Evolutionary conservation across 2,113 vertebrate genomes (phyloP), one percentile per base, ranked within the genome.

Genomic region (Physeter macrocephalus): DNA sequence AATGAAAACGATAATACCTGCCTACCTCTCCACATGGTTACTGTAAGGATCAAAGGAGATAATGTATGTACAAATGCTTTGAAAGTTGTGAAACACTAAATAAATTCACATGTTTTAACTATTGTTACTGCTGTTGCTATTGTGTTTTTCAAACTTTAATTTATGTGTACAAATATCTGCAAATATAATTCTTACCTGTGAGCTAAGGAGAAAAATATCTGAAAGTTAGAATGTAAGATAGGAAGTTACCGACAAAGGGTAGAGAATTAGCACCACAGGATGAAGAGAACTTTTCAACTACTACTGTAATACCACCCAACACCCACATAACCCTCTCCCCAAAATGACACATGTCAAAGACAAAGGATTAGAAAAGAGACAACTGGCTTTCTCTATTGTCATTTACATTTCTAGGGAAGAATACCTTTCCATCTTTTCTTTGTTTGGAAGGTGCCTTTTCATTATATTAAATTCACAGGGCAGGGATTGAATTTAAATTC

Each of bases 271-370:
- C 15, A 72, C 69, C 64, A 23, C 1, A 43, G 77, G 54, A 71
- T 36, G 46, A 93, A 87, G 20, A 72, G 57, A 78, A 80, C 46
- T 95, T 94, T 96, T 95, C 34, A 92, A 62, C 25, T 74, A 41
- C 20, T 69, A 29, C 25, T n/a, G 4, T 88, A 29, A 85, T 18
- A 74, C 39, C 80, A 57, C 49, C 20, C 61, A 81, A 52, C 85
- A 91, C 64, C 64, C 80, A 92, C 75, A 78, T 25, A 86, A 36
- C 46, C 59, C 23, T 89, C 59, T 72, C 34, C 75, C 64, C 94
- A 39, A 78, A 82, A 83, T 92, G 92, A 97, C 92, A 97, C 87
- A 29, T 64, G 93, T 97, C 91, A 97, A 93, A 94, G 88, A 82
- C 88, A 92, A 80, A 94, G 43, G 43, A 49, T 69, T 61, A 81